Conservation (phyloP, 2,888 invertebrate genomes). For the Macrosoma leucophasiata region DNA sequence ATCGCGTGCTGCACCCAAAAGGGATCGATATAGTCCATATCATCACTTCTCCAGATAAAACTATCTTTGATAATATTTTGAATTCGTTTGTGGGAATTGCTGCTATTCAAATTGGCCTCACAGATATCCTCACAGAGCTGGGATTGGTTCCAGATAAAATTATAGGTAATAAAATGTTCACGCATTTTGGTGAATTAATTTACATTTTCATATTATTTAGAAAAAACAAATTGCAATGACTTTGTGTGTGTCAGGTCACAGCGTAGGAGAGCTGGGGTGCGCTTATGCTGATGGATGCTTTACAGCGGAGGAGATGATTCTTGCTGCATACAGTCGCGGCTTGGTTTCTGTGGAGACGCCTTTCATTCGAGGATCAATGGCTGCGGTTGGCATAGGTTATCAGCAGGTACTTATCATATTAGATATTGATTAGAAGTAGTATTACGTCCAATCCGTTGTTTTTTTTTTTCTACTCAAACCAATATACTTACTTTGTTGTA, state of each 20-base stretch:
- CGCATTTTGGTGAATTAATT: no score
- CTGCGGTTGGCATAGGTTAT: conserved; percentile 84
- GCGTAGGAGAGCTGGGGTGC: conserved; percentile 95
- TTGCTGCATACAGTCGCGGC: conserved; percentile 88
- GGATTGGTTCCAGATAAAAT: conserved; percentile 83
- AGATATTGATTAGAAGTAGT: no score
- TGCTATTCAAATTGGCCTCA: conserved; percentile 78
- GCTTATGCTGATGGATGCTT: conserved; percentile 95
- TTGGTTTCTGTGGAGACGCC: conserved; percentile 81
- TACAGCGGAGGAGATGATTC: conserved; percentile 88
- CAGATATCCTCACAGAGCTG: conserved; percentile 58
- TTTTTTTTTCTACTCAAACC: no score
- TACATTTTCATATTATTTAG: no score
- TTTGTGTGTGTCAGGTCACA: conserved; percentile 84
- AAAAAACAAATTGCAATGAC: no score
- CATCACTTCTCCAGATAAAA: conserved; percentile 78
- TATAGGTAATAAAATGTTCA: conserved; percentile 77
- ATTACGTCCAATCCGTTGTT: conserved; percentile 42
- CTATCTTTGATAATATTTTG: conserved; percentile 73
- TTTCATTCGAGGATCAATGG: conserved; percentile 87
- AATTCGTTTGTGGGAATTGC: conserved; percentile 87
- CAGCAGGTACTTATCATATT: conserved; percentile 52
- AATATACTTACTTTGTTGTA: no score
- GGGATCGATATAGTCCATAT: conserved; percentile 80
- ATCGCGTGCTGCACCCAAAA: conserved; percentile 72